Percentiles rank a stretch among this genome's conserved stretches.
Conservation (phyloP, 2,113 vertebrate species). For the Neolamprologus longior region DNA sequence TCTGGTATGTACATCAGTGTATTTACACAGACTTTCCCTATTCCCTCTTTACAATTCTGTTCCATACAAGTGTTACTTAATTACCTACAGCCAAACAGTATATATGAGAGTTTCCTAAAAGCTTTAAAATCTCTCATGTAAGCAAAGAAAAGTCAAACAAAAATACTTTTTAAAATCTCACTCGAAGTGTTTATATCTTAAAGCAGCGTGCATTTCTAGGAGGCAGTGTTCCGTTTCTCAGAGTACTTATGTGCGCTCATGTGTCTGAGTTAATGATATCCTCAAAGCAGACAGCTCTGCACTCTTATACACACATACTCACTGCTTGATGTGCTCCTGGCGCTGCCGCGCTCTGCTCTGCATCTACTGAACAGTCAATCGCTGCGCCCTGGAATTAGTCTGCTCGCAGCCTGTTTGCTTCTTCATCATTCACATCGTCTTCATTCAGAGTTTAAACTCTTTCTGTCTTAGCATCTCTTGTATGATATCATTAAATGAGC, state of each 20-base stretch:
- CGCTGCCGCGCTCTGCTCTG: not conserved
- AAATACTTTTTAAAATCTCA: not conserved
- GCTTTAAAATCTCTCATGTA: not conserved
- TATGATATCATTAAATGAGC: not conserved
- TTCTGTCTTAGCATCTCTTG: not conserved
- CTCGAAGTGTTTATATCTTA: not conserved
- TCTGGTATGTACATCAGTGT: not conserved
- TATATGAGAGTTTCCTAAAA: not conserved
- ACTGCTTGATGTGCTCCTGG: not conserved
- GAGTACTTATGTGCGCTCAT: constrained; percentile 1
- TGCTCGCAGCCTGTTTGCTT: not conserved
- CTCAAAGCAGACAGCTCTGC: constrained; percentile 8
- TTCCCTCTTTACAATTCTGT: not conserved
- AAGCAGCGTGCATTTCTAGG: not conserved
- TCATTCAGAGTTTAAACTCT: not conserved
- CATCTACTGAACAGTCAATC: not conserved
- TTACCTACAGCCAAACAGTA: not conserved
- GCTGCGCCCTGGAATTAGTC: not conserved
- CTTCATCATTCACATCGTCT: not conserved
- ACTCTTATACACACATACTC: not conserved
- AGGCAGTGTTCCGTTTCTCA: not conserved
- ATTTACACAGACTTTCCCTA: not conserved
- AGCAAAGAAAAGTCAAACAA: not conserved
- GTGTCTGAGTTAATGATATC: constrained; percentile 14
- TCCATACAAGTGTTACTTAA: not conserved